These are phyloP conservation scores for Miltochrista miniata DNA, from an alignment of 2,888 invertebrate species.

Conservation along the genomic window DNA sequence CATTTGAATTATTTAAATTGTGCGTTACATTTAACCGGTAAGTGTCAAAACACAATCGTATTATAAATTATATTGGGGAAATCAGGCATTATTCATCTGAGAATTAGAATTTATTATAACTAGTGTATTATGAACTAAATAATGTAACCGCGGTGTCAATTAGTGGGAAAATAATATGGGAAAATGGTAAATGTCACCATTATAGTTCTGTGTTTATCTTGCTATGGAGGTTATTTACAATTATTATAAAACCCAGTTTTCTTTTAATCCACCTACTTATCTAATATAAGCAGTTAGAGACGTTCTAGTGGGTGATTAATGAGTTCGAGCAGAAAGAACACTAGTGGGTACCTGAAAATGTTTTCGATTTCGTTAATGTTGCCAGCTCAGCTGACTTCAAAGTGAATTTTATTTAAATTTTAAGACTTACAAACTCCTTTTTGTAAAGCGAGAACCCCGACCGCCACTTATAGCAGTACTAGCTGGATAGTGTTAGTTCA, in stretches of 20 bases:
- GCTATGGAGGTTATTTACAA: neutral
- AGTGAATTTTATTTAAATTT: no score
- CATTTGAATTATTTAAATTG: constrained; percentile 25
- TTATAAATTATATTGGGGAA: constrained; percentile 11
- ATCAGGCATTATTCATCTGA: constrained; percentile 10
- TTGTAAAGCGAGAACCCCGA: no score
- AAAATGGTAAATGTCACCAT: constrained; percentile 1
- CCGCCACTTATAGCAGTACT: no score
- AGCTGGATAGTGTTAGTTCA: no score
- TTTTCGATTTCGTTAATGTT: no score
- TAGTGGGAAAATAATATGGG: constrained; percentile 5
- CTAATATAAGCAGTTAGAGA: neutral
- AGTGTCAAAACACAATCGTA: constrained; percentile 9
- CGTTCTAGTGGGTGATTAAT: neutral
- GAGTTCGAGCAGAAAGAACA: no score
- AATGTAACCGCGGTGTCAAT: constrained; percentile 13
- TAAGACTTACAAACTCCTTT: no score
- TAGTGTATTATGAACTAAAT: neutral
- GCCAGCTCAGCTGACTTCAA: no score
- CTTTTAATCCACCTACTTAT: neutral
- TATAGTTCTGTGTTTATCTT: constrained; percentile 1
- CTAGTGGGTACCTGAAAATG: no score
- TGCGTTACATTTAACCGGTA: constrained; percentile 2
- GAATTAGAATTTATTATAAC: constrained; percentile 18
- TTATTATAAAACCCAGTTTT: neutral